Base-by-base conservation (phyloP, 2,888 invertebrate genomes). In the Cheilosia impressa region DNA sequence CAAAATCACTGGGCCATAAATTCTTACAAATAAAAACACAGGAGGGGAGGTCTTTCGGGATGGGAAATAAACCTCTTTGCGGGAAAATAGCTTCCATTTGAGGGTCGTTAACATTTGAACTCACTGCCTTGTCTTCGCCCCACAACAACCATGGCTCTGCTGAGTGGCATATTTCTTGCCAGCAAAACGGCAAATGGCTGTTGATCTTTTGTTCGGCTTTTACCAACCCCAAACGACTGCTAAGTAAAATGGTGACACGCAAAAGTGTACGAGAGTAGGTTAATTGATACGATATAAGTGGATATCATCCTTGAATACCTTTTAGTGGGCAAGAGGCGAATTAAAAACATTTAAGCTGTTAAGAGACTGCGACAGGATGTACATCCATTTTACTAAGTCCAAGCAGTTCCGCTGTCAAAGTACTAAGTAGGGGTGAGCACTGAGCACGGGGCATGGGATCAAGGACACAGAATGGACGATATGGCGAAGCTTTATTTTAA, bases 51-150 rank as follows among this genome's bases (percentile, higher is more conserved):
- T 22, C 22, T 38, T 17, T 13, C n/a, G 41, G 60, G n/a, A 31
- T 52, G 43, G 53, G 53, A 19, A 41, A 52, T 34, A 62, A 63
- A 75, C 62, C 34, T 27, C 31, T 62, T 43, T 41, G 17, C n/a
- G n/a, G 27, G 50, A 38, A 24, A 69, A 55, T 24, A 19, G 47
- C 45, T 31, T 10, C 22, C 47, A 58, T 75, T 79, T 73, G 68
- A 69, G 63, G 75, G 79, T 79, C 83, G 83, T 84, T 79, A 79
- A 65, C 83, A 79, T 84, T 79, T 84, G 83, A 84, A 84, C 79
- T 73, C 63, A 34, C n/a, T 38, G 53, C 47, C 22, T 19, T 47
- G 55, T 17, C 15, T 7, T 13, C 45, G 62, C 27, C 38, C 27
- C n/a, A 4, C 22, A 24, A 3, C 7, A 27, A 55, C 19, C 31